These are phyloP conservation scores for Dolomedes plantarius DNA, from an alignment of 2,888 invertebrate species.

Conservation along the genomic window DNA sequence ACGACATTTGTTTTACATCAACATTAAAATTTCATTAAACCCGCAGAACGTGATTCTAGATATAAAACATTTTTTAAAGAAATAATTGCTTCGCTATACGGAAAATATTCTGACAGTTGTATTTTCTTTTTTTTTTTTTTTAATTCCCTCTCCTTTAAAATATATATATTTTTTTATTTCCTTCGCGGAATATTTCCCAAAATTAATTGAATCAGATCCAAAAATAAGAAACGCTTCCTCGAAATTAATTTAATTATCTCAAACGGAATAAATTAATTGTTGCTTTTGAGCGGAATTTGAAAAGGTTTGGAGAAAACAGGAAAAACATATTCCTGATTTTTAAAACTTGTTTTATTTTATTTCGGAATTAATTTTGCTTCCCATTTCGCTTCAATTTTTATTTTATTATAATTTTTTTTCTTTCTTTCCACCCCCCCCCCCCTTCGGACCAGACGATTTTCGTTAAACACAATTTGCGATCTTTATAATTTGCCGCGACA, in stretches of 20 bases:
- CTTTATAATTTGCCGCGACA: neutral
- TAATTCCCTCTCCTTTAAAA: too few relatives aligned
- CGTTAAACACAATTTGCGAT: slow-evolving; percentile 3
- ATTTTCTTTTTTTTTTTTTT: too few relatives aligned
- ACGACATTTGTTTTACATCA: too few relatives aligned
- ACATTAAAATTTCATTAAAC: too few relatives aligned
- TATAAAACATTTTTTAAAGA: too few relatives aligned
- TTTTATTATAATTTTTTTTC: neutral
- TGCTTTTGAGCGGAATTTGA: neutral
- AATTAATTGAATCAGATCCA: neutral
- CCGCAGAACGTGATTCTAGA: too few relatives aligned
- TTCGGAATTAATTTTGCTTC: neutral
- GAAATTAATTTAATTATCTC: neutral
- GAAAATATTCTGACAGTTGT: too few relatives aligned
- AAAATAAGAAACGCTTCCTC: neutral
- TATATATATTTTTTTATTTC: too few relatives aligned
- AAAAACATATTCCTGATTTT: neutral
- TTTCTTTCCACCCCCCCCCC: neutral
- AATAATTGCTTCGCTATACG: too few relatives aligned
- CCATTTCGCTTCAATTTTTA: neutral
- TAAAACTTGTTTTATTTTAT: too few relatives aligned
- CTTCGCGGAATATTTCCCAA: too few relatives aligned
- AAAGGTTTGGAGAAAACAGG: neutral
- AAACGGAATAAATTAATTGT: slow-evolving; percentile 5
- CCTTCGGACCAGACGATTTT: neutral